A percentile compares a stretch with the other conserved stretches of the same genome.
Conservation (phyloP, 1,140 invertebrate species). For the Tetragonula clypearis region DNA sequence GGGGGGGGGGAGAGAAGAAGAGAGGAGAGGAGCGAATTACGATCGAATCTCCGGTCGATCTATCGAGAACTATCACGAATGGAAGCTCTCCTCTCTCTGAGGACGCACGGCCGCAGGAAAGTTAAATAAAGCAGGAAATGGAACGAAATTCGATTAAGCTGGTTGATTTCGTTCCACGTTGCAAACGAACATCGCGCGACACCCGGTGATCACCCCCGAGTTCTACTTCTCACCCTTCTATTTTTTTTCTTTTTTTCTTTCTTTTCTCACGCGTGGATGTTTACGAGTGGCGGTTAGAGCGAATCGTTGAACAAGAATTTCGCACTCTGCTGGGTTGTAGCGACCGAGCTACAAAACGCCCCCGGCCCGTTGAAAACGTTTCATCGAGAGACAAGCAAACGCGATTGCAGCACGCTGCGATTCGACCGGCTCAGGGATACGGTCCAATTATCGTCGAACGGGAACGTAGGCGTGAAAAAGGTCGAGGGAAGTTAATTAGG, state of each 20-base stretch:
- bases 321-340: too few relatives aligned
- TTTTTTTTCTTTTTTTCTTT: too few relatives aligned
- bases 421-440: background rate
- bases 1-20: too few relatives aligned
- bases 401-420: slow-evolving; percentile 20
- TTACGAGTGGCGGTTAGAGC: background rate
- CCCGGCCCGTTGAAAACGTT: background rate
- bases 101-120: background rate
- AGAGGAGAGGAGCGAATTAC: background rate
- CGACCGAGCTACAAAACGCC: too few relatives aligned
- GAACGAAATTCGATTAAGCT: background rate
- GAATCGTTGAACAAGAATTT: slow-evolving; percentile 11
- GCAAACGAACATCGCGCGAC: background rate
- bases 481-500: slow-evolving; percentile 31
- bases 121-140: background rate
- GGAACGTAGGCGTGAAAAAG: background rate
- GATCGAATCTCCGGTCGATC: background rate
- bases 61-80: background rate
- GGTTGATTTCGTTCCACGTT: background rate
- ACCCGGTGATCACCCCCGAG: background rate
- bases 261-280: background rate
- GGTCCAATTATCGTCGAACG: slow-evolving; percentile 19
- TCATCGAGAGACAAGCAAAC: slow-evolving; percentile 13
- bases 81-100: background rate
- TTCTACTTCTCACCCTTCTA: background rate